Evolutionary conservation across 2,888 invertebrate species (phyloP).

Genomic region (Cantharis lateralis): DNA sequence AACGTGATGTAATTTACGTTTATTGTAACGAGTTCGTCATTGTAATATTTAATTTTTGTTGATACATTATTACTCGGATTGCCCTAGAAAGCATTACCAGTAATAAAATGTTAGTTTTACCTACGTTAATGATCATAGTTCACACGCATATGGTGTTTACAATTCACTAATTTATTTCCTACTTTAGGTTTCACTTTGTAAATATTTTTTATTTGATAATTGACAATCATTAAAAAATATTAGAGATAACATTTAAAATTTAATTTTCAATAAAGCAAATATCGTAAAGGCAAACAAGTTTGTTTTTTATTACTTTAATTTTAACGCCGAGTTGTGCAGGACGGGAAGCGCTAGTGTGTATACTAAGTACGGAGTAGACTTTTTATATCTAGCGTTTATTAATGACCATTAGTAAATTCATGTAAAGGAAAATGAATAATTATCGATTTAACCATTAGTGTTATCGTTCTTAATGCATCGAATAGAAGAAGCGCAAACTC

Average conservation of each 20-base stretch:
- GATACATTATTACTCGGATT: slow-evolving; percentile 23
- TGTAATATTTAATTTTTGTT: slow-evolving; percentile 29
- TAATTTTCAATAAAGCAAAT: neutral
- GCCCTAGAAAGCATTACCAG: slow-evolving; percentile 19
- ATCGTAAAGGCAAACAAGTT: neutral
- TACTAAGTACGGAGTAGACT: neutral
- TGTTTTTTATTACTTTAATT: neutral
- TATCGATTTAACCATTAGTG: slow-evolving; percentile 58
- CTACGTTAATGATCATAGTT: slow-evolving; percentile 24
- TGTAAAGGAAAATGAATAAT: slow-evolving; percentile 54
- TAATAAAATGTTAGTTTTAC: slow-evolving; percentile 24
- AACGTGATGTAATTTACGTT: slow-evolving; percentile 13
- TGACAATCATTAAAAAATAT: neutral
- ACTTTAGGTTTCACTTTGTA: neutral
- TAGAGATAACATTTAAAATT: neutral
- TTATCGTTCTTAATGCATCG: slow-evolving; percentile 49
- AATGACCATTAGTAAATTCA: slow-evolving; percentile 52
- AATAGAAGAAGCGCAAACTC: slow-evolving; percentile 53
- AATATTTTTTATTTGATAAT: neutral
- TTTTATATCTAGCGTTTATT: slow-evolving; percentile 30
- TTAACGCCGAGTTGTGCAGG: neutral
- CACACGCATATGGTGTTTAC: slow-evolving; percentile 27
- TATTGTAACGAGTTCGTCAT: slow-evolving; percentile 28
- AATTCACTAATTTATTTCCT: neutral
- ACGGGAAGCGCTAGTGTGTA: neutral